phyloP scores from a whole-genome alignment of 2,797 vertebrate species.

The Poeciliopsis turneri region DNA sequence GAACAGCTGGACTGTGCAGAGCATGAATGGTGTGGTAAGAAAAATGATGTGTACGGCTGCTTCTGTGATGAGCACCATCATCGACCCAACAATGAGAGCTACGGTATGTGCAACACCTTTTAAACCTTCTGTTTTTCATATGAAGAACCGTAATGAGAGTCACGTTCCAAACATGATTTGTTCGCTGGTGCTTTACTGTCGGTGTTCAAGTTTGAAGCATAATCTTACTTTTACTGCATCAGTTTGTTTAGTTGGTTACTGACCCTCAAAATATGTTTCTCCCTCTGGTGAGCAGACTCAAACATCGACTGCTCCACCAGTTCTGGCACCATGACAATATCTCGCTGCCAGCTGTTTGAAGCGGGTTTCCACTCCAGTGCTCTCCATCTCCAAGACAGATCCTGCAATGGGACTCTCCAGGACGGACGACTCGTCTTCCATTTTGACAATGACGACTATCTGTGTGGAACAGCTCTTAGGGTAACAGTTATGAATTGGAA shows the following conservation, averaged over 20 bases:
- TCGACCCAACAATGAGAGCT: slow-evolving; percentile 46
- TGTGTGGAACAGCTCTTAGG: slow-evolving; percentile 74
- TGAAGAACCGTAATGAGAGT: background rate
- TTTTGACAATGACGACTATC: slow-evolving; percentile 60
- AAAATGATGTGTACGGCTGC: slow-evolving; percentile 60
- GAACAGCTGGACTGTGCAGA: slow-evolving; percentile 57
- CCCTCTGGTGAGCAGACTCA: slow-evolving; percentile 52
- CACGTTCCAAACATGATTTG: background rate
- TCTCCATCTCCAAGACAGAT: slow-evolving; percentile 71
- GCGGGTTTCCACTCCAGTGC: slow-evolving; percentile 59
- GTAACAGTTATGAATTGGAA: slow-evolving; percentile 34
- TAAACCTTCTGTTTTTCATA: background rate
- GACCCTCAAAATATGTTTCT: background rate
- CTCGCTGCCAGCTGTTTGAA: slow-evolving; percentile 78
- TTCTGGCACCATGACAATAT: slow-evolving; percentile 69
- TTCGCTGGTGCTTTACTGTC: background rate
- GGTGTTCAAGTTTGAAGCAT: background rate
- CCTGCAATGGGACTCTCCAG: slow-evolving; percentile 59
- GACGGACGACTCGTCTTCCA: slow-evolving; percentile 70
- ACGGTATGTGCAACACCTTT: slow-evolving; percentile 33
- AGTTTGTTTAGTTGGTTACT: background rate
- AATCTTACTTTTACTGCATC: no score
- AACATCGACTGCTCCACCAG: slow-evolving; percentile 60
- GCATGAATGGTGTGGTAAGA: slow-evolving; percentile 72
- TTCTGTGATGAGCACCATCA: slow-evolving; percentile 63